phyloP scores from a whole-genome alignment of 2,888 invertebrate species.

The Bellardia bayeri region DNA sequence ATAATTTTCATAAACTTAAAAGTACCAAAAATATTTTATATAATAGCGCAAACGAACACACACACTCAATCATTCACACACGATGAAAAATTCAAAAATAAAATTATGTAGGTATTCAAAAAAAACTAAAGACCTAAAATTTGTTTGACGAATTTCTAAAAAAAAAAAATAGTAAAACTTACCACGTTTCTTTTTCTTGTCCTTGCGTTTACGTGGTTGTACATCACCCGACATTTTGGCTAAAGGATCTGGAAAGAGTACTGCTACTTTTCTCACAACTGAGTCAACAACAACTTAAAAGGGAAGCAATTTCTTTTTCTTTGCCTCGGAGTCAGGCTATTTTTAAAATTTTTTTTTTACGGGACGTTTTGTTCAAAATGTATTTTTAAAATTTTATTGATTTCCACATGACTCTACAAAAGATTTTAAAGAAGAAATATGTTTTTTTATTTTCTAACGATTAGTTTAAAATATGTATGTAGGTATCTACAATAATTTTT shows the following conservation, averaged over 20 bases:
- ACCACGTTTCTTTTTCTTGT: conserved; percentile 92
- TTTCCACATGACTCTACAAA: conserved; percentile 53
- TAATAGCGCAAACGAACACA: conserved; percentile 79
- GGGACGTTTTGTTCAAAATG: conserved; percentile 58
- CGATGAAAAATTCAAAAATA: conserved; percentile 11
- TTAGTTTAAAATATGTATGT: background rate
- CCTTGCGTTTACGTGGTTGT: conserved; percentile 93
- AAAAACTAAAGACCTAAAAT: conserved; percentile 24
- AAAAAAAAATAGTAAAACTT: conserved; percentile 70
- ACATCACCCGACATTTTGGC: conserved; percentile 92
- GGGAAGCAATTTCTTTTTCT: background rate
- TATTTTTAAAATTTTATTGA: conserved; percentile 65
- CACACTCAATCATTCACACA: conserved; percentile 5
- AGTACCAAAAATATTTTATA: conserved; percentile 80
- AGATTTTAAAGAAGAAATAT: conserved; percentile 8
- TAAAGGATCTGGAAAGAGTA: conserved; percentile 27
- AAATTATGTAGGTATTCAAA: background rate
- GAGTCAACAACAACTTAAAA: conserved; percentile 10
- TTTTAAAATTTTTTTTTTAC: conserved; percentile 67
- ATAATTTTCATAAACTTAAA: conserved; percentile 70
- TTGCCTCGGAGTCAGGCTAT: conserved; percentile 57
- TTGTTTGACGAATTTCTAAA: background rate
- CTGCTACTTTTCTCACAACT: background rate
- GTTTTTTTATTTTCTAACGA: conserved; percentile 1
- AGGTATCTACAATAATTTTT: background rate